These are phyloP conservation scores for Caenorhabditis briggsae DNA, from an alignment of 1,140 invertebrate genomes.

Conservation along the genomic window DNA sequence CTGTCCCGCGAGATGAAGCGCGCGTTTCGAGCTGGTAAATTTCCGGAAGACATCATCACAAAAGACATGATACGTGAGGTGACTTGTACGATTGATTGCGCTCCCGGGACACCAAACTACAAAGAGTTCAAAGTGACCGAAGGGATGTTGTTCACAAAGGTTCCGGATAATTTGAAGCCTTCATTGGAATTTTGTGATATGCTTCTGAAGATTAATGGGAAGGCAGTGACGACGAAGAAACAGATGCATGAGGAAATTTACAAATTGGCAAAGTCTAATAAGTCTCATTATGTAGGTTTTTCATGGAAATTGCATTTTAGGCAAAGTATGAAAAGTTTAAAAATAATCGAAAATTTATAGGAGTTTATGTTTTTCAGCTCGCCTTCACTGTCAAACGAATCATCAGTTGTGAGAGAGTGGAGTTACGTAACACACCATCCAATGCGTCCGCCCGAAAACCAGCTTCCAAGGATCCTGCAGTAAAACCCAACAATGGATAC, in stretches of 20 bases:
- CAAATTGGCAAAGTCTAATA: not conserved
- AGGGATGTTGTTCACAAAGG: not conserved
- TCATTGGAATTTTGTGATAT: constrained; percentile 9
- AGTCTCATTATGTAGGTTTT: constrained; percentile 8
- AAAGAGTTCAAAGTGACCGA: constrained; percentile 41
- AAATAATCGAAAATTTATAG: too few relatives aligned
- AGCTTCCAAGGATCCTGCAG: not conserved
- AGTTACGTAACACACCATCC: not conserved
- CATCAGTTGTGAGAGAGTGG: not conserved
- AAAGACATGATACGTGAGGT: constrained; percentile 30
- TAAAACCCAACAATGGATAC: constrained; percentile 5
- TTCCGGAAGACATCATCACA: constrained; percentile 14
- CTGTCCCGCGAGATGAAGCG: constrained; percentile 17
- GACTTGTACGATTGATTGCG: not conserved
- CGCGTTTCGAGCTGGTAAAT: not conserved
- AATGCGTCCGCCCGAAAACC: not conserved
- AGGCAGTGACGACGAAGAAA: not conserved
- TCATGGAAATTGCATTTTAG: too few relatives aligned
- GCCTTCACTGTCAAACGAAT: not conserved
- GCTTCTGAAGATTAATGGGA: constrained; percentile 18
- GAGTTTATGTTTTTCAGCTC: too few relatives aligned
- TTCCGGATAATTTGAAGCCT: not conserved
- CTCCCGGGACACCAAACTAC: constrained; percentile 15
- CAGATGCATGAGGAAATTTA: not conserved
- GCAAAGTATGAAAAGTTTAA: too few relatives aligned